Conservation (phyloP, 2,113 vertebrate genomes). For the Platichthys flesus region DNA sequence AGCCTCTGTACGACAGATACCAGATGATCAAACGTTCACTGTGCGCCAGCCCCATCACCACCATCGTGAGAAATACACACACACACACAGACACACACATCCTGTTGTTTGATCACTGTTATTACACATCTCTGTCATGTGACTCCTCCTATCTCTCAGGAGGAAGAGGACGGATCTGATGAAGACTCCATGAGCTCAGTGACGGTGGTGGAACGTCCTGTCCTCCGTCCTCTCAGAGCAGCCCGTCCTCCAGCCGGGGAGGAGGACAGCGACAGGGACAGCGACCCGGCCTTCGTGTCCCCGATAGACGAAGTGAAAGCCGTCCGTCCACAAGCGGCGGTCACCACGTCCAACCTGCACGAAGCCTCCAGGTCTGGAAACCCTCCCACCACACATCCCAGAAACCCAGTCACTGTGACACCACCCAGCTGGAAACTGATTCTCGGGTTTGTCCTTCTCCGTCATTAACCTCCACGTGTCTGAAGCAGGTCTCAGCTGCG, state of each 20-base stretch:
- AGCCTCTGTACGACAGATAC: slow-evolving; percentile 93
- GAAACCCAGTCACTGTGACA: background rate
- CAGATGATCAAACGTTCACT: slow-evolving; percentile 93
- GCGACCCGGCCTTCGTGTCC: slow-evolving; percentile 85
- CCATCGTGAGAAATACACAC: slow-evolving; percentile 85
- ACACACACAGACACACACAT: background rate
- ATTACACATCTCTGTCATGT: background rate
- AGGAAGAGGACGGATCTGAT: slow-evolving; percentile 83
- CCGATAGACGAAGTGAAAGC: slow-evolving; percentile 89
- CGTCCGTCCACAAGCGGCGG: slow-evolving; percentile 80
- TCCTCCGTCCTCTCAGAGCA: slow-evolving; percentile 60
- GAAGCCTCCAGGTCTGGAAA: slow-evolving; percentile 88
- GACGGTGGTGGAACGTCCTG: slow-evolving; percentile 43
- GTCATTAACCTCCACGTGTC: background rate
- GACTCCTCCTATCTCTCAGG: slow-evolving; percentile 51
- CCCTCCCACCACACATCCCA: no score
- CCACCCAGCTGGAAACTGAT: background rate
- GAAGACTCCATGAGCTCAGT: slow-evolving; percentile 60
- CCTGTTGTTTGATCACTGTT: background rate
- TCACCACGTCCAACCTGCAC: slow-evolving; percentile 92
- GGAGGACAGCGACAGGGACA: slow-evolving; percentile 86
- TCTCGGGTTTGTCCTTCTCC: no score
- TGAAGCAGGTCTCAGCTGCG: slow-evolving; percentile 89
- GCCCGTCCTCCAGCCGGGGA: slow-evolving; percentile 69
- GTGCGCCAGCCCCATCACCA: slow-evolving; percentile 86